Base-by-base conservation (phyloP, 2,113 vertebrate genomes). In the Podarcis muralis region DNA sequence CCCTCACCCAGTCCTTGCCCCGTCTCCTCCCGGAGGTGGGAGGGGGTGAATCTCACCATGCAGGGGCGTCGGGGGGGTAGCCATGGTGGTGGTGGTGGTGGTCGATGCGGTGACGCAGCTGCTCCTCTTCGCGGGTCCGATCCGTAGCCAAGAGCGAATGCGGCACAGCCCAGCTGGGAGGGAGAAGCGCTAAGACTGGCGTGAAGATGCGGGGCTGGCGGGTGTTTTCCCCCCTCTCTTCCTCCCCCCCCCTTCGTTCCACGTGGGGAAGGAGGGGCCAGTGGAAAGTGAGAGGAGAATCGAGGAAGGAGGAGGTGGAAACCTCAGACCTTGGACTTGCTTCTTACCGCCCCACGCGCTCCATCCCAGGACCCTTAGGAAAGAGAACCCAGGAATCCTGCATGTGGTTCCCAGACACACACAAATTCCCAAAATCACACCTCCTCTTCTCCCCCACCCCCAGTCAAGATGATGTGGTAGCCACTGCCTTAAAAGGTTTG, bases 111-210 rank as follows among this genome's bases (percentile, higher is more conserved):
- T 35, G 32, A 18, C 35, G 6, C 79, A 40, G 25, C 81, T 43
- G 18, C 69, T 83, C 71, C 86, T 27, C 69, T 81, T 32, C 7
- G n/a, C 23, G 62, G 57, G 57, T 62, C 59, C 30, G 80, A 32
- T 76, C 57, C 85, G 62, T 66, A 25, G 85, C 85, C 15, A 57
- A 11, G 74, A 68, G 85, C 69, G 71, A 83, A 32, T 88, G 87
- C 87, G 57, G 87, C 87, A 66, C 40, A 79, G 76, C 40, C 85
- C 25, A 59, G 62, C 65, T 35, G 85, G 85, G 62, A 32, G 76
- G 85, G 30, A 48, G 65, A 20, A 62, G 69, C 7, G 53, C 37
- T 25, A 81, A 48, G 71, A 68, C 71, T 57, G 37, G 57, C 30
- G 87, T 35, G 66, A 88, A 87, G 86, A 72, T 59, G 66, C 78